Evolutionary conservation across 2,888 invertebrate species (phyloP), one percentile per base, ranked within the genome.

Genomic region (Drosophila meridionalis): DNA sequence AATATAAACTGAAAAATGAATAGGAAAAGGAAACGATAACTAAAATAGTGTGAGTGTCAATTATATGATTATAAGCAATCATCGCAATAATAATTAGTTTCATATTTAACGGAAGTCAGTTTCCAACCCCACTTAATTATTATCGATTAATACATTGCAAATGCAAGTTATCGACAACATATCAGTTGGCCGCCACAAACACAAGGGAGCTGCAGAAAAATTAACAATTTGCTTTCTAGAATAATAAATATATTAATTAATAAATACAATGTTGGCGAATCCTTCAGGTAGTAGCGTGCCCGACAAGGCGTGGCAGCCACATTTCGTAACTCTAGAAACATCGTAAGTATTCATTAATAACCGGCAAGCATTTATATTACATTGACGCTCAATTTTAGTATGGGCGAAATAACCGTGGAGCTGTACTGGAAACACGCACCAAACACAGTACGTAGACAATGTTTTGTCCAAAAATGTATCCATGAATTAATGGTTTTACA

Each of bases 401-500:
- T 99, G 98, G 99, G 99, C 0, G 96, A 96, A 87, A 94, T 99
- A 58, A 95, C 96, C 0, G 94, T 99, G 57, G 99, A 99, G 93
- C 94, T 99, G 77, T 99, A 99, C 91, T 99, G 99, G 99, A 97
- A 98, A 92, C 99, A 99, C 92, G 96, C 99, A 0, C 99, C 99
- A n/a, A 95, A 96, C 82, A 99, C 99, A 0, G 78, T 78, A 53
- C 2, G 64, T 78, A 40, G 20, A 2, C 5, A 8, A 36, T 26
- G 1, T 40, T 5, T 0, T n/a, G n/a, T n/a, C 1, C 1, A 14
- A 20, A 4, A 28, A n/a, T 26, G 40, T 0, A 0, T n/a, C 36
- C 11, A 11, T 20, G 4, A 48, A 61, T 9, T n/a, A 12, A 36
- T 11, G 4, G 0, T 28, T 48, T 52, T 0, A n/a, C 9, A 9